Evolutionary conservation across 2,113 vertebrate species (phyloP), one percentile per base, ranked within the genome.

Genomic region (Poeciliopsis retropinna): DNA sequence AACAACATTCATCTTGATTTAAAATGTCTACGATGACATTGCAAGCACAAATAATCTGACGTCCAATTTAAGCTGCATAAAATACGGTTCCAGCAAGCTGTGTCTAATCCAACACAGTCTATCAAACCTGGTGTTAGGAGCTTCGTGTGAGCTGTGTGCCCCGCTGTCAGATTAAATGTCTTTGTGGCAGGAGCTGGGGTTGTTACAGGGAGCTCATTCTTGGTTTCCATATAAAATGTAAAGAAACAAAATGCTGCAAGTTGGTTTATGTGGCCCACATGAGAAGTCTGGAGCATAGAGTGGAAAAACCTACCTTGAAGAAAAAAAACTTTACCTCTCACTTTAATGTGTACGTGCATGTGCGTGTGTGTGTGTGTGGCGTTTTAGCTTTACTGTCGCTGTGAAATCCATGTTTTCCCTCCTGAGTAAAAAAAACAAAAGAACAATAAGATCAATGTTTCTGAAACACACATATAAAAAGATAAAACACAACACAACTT

Each of bases 221-320:
- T 79, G 70, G 68, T 86, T 86, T 84, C 81, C 81, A 77, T 54
- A 79, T 82, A 70, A 84, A 82, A 70, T 82, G 76, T 77, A 77
- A 78, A 75, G 78, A 77, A 65, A 67, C 51, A 73, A 68, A 64
- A 67, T 72, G 8, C 31, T 71, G 69, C 37, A 32, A 62, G 65
- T 60, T 61, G 31, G 41, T 80, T 85, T 80, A 83, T 83, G 30
- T 76, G 60, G 3, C 67, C 63, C 37, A 68, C 32, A 61, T 76
- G 64, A 70, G 72, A 67, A 73, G 64, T 28, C 22, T 76, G 80
- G 68, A 78, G 75, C 39, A 47, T 67, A 76, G 79, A 54, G 39
- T 71, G 62, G 73, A 69, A 61, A 70, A 67, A 75, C 22, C 54
- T 51, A 27, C 14, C 29, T 75, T 65, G 34, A 54, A 57, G 60